These are phyloP conservation scores for Rhadina sibilatrix DNA, from an alignment of 2,113 vertebrate genomes.

Conservation along the genomic window DNA sequence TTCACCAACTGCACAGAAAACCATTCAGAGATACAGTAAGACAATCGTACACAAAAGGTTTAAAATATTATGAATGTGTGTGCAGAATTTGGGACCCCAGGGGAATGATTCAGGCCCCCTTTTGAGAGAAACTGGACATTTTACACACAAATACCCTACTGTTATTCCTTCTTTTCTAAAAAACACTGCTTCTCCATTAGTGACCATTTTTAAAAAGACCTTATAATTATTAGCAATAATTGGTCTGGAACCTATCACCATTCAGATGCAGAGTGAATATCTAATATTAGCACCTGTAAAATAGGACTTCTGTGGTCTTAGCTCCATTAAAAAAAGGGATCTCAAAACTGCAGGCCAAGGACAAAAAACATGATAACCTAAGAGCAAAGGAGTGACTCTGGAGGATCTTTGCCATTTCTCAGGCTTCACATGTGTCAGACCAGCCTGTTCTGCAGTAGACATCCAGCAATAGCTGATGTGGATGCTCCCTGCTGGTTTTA, in stretches of 20 bases:
- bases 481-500: not conserved
- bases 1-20: not conserved
- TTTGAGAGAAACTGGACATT: constrained; percentile 30
- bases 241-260: not conserved
- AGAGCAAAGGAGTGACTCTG: not conserved
- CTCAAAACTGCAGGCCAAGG: not conserved
- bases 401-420: not conserved
- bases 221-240: not conserved
- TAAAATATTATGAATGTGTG: not conserved
- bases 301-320: not conserved
- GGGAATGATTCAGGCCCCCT: not conserved
- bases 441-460: not conserved
- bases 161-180: not conserved
- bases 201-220: not conserved
- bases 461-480: accelerated
- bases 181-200: not conserved
- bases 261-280: not conserved
- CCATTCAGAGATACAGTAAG: not conserved
- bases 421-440: not conserved
- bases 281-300: not conserved
- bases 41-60: not conserved
- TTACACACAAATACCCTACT: constrained; percentile 15
- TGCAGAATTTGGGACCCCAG: constrained; percentile 4
- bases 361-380: not conserved
- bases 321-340: not conserved